Base-by-base conservation (phyloP, 2,113 vertebrate species). In the Heliornis fulica region DNA sequence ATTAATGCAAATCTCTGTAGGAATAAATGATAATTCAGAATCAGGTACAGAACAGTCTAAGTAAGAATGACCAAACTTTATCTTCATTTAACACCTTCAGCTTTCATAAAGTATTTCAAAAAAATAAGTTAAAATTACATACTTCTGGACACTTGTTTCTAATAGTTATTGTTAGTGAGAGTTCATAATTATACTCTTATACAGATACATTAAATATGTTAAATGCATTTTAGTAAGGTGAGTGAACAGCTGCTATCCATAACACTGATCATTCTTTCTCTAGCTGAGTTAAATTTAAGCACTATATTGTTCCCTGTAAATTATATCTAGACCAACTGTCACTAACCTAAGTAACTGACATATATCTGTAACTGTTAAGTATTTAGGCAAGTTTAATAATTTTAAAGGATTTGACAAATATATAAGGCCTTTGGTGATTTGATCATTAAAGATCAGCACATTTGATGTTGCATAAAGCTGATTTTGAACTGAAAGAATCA, bases 1-100 rank as follows among this genome's bases (percentile, higher is more conserved):
- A 98, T 92, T 82, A 97, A 96, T 96, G 82, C 71, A 97, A 97
- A 97, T 97, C 79, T 96, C 88, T 90, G 23, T 80, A 96, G 57
- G 46, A 93, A 96, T 95, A 86, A 97, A 97, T 95, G 45, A 92
- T 95, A 94, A 94, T 90, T 93, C 72, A 94, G 56, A 95, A 96
- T 91, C 72, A 94, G 51, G 59, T 91, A 74, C 22, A 83, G 40
- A 72, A 83, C 41, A 91, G 91, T 96, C 38, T 77, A 77, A 91
- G 22, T 82, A 41, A 87, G 64, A 79, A 89, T 91, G 57, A 92
- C 64, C 31, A 66, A 90, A 93, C 11, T 97, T 97, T 94, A 94
- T 97, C 83, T 97, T 95, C 21, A 91, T 78, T 96, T 71, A 83
- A 40, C 66, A 92, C 70, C 28, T 69, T 95, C 1, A 7, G 15